phyloP scores from a whole-genome alignment of 2,113 vertebrate species.

The Arizona elegans region DNA sequence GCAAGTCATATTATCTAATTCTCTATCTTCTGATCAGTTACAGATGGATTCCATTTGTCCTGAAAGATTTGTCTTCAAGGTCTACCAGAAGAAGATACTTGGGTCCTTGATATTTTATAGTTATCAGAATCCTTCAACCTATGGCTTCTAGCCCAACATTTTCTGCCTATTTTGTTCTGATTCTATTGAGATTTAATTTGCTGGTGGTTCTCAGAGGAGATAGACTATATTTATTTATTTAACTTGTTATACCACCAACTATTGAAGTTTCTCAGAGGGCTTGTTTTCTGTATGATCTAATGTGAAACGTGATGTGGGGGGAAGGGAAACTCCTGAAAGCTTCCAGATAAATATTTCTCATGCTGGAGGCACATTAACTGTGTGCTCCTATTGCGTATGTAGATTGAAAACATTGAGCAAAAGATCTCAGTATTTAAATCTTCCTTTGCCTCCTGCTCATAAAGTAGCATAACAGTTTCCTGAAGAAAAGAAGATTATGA shows the following conservation, averaged over 20 bases:
- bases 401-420: conserved; percentile 21
- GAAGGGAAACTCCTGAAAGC: not conserved
- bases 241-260: not conserved
- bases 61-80: not conserved
- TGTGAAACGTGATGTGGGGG: not conserved
- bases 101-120: conserved; percentile 4
- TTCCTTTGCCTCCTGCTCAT: conserved; percentile 2
- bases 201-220: not conserved
- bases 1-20: not conserved
- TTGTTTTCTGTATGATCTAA: conserved; percentile 23
- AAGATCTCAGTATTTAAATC: conserved; percentile 28
- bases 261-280: not conserved
- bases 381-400: conserved; percentile 22
- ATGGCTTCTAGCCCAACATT: conserved; percentile 13
- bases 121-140: conserved; percentile 31
- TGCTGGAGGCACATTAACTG: not conserved
- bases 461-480: conserved; percentile 16
- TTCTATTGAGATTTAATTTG: not conserved
- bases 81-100: conserved; percentile 16
- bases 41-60: not conserved
- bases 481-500: conserved; percentile 39
- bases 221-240: not conserved
- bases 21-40: not conserved
- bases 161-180: conserved; percentile 20
- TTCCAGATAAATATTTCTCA: conserved; percentile 24